These are phyloP conservation scores for Odontomachus brunneus DNA, from an alignment of 1,140 invertebrate species.

Conservation along the genomic window DNA sequence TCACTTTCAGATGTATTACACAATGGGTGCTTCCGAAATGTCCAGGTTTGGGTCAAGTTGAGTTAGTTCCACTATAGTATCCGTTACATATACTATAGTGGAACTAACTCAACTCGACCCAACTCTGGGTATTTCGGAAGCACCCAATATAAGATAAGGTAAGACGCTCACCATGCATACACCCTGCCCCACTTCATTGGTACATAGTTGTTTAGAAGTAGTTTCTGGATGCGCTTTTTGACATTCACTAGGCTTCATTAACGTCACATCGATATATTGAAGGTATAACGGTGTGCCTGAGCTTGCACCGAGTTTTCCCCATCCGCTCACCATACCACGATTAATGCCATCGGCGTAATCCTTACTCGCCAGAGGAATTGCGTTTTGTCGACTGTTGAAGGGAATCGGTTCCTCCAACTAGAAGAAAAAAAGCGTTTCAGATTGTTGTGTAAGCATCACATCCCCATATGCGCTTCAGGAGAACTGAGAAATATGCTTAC, in stretches of 20 bases:
- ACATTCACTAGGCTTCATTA: background rate
- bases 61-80: too few relatives aligned
- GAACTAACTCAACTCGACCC: too few relatives aligned
- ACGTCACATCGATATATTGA: background rate
- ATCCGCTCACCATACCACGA: too few relatives aligned
- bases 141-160: background rate
- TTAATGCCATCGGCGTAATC: too few relatives aligned
- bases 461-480: background rate
- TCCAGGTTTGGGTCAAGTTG: too few relatives aligned
- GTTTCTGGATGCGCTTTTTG: background rate
- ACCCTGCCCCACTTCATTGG: background rate
- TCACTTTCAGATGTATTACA: too few relatives aligned
- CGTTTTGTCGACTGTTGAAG: background rate
- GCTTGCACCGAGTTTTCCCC: background rate
- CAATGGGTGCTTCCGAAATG: too few relatives aligned
- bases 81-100: too few relatives aligned
- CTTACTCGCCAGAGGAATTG: too few relatives aligned
- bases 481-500: constrained; percentile 1
- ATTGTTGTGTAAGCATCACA: background rate
- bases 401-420: background rate
- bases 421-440: background rate
- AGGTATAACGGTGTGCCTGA: background rate
- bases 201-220: background rate
- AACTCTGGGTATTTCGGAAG: too few relatives aligned
- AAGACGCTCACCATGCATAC: background rate